Evolutionary conservation across 2,888 invertebrate genomes (phyloP).

Genomic region (Eupeodes luniger): DNA sequence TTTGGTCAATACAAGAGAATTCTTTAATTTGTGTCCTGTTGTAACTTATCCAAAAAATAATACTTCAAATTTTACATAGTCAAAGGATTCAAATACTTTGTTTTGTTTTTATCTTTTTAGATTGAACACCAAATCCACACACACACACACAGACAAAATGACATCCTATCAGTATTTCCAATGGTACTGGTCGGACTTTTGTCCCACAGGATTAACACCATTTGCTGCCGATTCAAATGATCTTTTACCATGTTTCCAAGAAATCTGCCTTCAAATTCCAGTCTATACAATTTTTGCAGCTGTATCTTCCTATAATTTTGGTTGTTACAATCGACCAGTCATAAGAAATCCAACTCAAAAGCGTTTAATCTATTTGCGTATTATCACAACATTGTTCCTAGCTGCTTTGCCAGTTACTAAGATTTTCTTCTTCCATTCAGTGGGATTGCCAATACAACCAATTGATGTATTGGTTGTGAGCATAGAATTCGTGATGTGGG

Average conservation of each 20-base stretch:
- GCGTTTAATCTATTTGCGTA: slow-evolving; percentile 87
- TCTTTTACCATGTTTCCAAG: slow-evolving; percentile 93
- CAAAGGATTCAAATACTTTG: no score
- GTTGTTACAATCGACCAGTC: slow-evolving; percentile 87
- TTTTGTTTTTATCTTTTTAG: slow-evolving; percentile 65
- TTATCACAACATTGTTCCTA: slow-evolving; percentile 87
- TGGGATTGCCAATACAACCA: slow-evolving; percentile 85
- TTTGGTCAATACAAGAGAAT: no score
- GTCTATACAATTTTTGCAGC: slow-evolving; percentile 89
- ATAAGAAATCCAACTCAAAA: slow-evolving; percentile 87
- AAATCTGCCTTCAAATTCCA: slow-evolving; percentile 91
- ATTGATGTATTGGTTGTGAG: slow-evolving; percentile 90
- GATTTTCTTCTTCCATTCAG: slow-evolving; percentile 87
- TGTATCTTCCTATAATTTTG: slow-evolving; percentile 92
- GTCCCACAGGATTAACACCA: slow-evolving; percentile 89
- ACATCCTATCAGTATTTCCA: slow-evolving; percentile 77
- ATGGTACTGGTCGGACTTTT: slow-evolving; percentile 91
- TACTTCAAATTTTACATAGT: no score
- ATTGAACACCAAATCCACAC: slow-evolving; percentile 78
- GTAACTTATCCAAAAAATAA: no score
- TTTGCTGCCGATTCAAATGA: slow-evolving; percentile 90
- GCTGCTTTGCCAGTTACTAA: slow-evolving; percentile 88
- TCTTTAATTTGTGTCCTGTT: no score
- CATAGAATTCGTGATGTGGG: slow-evolving; percentile 91
- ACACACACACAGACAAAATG: slow-evolving; percentile 57